phyloP scores from a whole-genome alignment of 2,113 vertebrate species.

The Stigmatopora nigra region DNA sequence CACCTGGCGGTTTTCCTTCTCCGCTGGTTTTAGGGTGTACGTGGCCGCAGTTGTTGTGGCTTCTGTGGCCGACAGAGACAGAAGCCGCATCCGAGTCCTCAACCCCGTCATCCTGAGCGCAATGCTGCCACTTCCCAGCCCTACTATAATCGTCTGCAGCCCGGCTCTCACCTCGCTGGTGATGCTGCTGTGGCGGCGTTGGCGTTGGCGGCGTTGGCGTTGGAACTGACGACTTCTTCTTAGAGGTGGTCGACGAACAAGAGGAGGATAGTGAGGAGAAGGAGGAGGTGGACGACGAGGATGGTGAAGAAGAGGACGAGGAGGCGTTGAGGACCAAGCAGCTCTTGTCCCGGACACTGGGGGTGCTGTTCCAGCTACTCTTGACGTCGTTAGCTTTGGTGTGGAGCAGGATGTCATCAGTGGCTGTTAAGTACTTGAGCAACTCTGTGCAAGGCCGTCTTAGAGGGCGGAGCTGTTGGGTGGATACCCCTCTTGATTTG shows the following conservation, averaged over 20 bases:
- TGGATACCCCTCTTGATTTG: slow-evolving; percentile 87
- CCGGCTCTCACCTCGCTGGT: slow-evolving; percentile 89
- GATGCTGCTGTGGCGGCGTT: slow-evolving; percentile 77
- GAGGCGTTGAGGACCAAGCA: slow-evolving; percentile 61
- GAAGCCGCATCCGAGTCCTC: slow-evolving; percentile 62
- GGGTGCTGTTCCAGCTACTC: slow-evolving; percentile 73
- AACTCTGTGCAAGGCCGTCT: slow-evolving; percentile 97
- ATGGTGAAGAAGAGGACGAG: slow-evolving; percentile 68
- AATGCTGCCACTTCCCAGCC: slow-evolving; percentile 55
- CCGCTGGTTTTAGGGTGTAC: slow-evolving; percentile 66
- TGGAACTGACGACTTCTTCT: slow-evolving; percentile 71
- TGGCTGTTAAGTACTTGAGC: slow-evolving; percentile 97
- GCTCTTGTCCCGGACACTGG: slow-evolving; percentile 81
- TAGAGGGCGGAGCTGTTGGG: slow-evolving; percentile 84
- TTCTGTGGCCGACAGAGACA: slow-evolving; percentile 63
- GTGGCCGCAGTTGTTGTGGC: slow-evolving; percentile 62
- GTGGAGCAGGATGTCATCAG: slow-evolving; percentile 88
- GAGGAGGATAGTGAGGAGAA: slow-evolving; percentile 67
- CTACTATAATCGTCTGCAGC: slow-evolving; percentile 52
- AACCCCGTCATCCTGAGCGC: slow-evolving; percentile 61
- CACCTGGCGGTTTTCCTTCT: slow-evolving; percentile 73
- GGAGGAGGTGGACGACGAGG: slow-evolving; percentile 70
- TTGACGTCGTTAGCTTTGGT: slow-evolving; percentile 87
- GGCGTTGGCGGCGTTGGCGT: slow-evolving; percentile 61
- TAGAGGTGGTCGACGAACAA: slow-evolving; percentile 72